Evolutionary conservation across 2,797 vertebrate species (phyloP).

Genomic region (Anabacerthia variegaticeps): DNA sequence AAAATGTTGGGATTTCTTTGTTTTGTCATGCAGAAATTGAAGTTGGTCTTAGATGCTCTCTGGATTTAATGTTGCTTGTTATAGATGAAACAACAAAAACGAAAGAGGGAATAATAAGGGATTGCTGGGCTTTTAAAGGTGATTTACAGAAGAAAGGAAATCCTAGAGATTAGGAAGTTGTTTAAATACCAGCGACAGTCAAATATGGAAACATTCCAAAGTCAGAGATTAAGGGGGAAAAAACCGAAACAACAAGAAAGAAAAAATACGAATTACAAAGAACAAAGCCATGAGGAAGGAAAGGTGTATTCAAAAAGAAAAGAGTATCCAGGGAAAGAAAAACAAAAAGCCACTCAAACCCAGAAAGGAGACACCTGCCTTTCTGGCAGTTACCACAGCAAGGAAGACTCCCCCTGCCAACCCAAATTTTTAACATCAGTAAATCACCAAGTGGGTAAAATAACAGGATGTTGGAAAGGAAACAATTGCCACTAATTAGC

Average conservation of each 20-base stretch:
- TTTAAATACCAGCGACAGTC: conserved; percentile 48
- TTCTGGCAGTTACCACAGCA: conserved; percentile 22
- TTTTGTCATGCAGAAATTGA: conserved; percentile 55
- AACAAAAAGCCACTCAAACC: not conserved
- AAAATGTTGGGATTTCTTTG: conserved; percentile 24
- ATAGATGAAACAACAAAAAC: conserved; percentile 48
- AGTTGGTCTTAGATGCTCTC: conserved; percentile 55
- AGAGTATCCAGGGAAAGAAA: not conserved
- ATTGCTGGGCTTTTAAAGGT: conserved; percentile 51
- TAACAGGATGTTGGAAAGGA: conserved; percentile 69
- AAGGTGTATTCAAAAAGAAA: conserved; percentile 14
- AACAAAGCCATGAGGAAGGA: conserved; percentile 29
- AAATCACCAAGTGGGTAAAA: conserved; percentile 40
- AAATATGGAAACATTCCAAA: conserved; percentile 62
- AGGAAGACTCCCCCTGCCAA: conserved; percentile 13
- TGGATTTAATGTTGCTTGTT: conserved; percentile 64
- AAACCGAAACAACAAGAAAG: not conserved
- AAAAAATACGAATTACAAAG: not conserved
- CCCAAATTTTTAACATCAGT: conserved; percentile 1
- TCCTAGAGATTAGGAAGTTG: conserved; percentile 61
- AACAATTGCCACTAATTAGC: conserved; percentile 1
- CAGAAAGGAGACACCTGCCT: conserved; percentile 53
- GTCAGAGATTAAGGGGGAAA: not conserved
- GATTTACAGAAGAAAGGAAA: conserved; percentile 68
- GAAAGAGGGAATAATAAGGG: conserved; percentile 42